Percentiles rank a stretch among this genome's conserved stretches.
These are phyloP conservation scores for Blennius ocellaris DNA, from an alignment of 2,113 vertebrate genomes.

Conservation along the genomic window DNA sequence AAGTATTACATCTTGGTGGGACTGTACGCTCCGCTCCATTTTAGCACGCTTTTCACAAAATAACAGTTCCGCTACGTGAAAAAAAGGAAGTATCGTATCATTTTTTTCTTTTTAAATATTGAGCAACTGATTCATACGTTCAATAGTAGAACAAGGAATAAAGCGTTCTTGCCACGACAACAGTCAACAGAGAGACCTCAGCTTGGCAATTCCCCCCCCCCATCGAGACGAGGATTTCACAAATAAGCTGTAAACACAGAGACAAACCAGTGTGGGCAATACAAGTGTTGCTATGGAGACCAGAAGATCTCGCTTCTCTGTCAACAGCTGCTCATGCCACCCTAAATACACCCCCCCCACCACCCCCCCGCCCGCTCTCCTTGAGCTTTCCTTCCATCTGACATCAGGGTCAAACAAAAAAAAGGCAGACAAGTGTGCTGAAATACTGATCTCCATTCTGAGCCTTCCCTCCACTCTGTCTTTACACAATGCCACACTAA, in stretches of 20 bases:
- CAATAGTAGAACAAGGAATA: background rate
- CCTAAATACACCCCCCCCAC: constrained; percentile 74
- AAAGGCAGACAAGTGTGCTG: constrained; percentile 57
- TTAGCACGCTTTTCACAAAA: constrained; percentile 9
- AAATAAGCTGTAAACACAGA: constrained; percentile 75
- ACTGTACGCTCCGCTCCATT: background rate
- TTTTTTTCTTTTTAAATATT: background rate
- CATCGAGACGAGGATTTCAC: constrained; percentile 58
- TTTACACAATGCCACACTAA: constrained; percentile 21
- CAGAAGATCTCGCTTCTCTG: constrained; percentile 72
- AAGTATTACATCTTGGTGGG: constrained; percentile 28
- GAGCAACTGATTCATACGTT: background rate
- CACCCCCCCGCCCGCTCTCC: too few species aligned
- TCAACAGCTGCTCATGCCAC: constrained; percentile 83
- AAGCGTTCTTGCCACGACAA: constrained; percentile 8
- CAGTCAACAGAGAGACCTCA: constrained; percentile 34
- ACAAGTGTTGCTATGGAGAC: constrained; percentile 80
- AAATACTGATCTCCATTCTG: constrained; percentile 63
- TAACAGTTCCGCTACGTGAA: background rate
- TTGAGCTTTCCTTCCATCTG: constrained; percentile 71
- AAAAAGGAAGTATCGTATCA: background rate
- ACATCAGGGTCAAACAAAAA: constrained; percentile 77
- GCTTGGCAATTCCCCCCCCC: constrained; percentile 36
- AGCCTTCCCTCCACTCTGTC: constrained; percentile 29
- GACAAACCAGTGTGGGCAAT: constrained; percentile 71